Percentiles rank a stretch among this genome's conserved stretches.
These are phyloP conservation scores for Platichthys stellatus DNA, from an alignment of 2,113 vertebrate species.

Conservation along the genomic window DNA sequence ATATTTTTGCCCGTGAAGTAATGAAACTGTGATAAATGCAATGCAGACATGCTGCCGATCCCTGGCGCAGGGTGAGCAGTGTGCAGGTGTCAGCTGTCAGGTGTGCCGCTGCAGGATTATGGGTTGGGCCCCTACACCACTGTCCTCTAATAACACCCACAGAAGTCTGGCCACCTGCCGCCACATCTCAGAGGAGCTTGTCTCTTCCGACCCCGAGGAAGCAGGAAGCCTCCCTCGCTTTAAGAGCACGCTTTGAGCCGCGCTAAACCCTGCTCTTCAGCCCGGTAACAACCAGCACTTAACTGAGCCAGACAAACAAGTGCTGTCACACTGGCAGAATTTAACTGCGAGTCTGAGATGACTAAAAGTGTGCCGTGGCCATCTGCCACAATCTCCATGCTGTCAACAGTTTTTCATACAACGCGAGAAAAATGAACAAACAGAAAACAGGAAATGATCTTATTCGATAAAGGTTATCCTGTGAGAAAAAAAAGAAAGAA, in stretches of 20 bases:
- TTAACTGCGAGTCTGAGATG: slow-evolving; percentile 50
- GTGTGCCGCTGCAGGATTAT: slow-evolving; percentile 75
- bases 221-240: slow-evolving; percentile 72
- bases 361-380: slow-evolving; percentile 25
- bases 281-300: slow-evolving; percentile 66
- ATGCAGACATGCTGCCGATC: slow-evolving; percentile 30
- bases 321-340: slow-evolving; percentile 45
- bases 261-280: slow-evolving; percentile 70
- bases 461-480: not conserved
- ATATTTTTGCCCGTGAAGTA: slow-evolving; percentile 17
- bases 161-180: slow-evolving; percentile 74
- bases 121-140: slow-evolving; percentile 54
- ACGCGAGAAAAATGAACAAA: slow-evolving; percentile 10
- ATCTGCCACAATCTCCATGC: slow-evolving; percentile 18
- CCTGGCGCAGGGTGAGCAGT: slow-evolving; percentile 27
- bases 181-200: slow-evolving; percentile 63
- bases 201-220: slow-evolving; percentile 67
- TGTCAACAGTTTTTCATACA: not conserved
- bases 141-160: slow-evolving; percentile 79
- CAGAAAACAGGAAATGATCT: not conserved
- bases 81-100: slow-evolving; percentile 83
- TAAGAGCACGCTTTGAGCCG: slow-evolving; percentile 64
- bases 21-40: slow-evolving; percentile 38
- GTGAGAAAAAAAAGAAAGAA: slow-evolving; percentile 7
- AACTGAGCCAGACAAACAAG: slow-evolving; percentile 67